phyloP scores from a whole-genome alignment of 2,113 vertebrate genomes.

The Hippoglossus stenolepis region DNA sequence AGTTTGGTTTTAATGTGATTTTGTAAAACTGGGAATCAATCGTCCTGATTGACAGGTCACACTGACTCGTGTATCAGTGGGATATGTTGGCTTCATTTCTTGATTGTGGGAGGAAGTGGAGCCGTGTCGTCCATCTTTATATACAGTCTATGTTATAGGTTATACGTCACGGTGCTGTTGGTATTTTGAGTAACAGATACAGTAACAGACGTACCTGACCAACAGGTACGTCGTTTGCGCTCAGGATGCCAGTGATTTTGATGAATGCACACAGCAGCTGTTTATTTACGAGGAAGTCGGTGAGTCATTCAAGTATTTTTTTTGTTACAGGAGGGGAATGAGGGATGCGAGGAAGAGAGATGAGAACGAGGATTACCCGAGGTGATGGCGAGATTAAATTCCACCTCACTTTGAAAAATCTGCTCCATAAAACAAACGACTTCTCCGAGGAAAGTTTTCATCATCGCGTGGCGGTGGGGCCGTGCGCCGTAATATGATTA shows the following conservation, averaged over 20 bases:
- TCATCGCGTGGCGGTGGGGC: conserved; percentile 21
- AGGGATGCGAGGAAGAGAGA: conserved; percentile 8
- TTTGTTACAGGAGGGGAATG: neutral
- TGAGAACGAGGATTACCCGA: conserved; percentile 29
- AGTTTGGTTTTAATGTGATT: too few species aligned
- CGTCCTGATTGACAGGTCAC: too few species aligned
- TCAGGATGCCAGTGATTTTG: conserved; percentile 4
- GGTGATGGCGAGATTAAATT: conserved; percentile 62
- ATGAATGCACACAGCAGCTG: neutral
- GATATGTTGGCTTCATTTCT: too few species aligned
- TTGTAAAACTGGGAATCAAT: too few species aligned
- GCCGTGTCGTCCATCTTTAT: too few species aligned
- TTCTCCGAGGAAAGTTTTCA: conserved; percentile 65
- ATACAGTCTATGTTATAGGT: neutral
- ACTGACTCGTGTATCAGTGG: too few species aligned
- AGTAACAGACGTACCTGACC: too few species aligned
- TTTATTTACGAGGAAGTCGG: neutral
- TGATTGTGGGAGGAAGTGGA: too few species aligned
- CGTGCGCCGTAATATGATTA: conserved; percentile 43
- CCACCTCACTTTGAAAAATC: conserved; percentile 44
- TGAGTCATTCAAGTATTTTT: conserved; percentile 31
- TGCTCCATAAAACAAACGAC: conserved; percentile 52
- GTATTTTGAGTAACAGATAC: too few species aligned
- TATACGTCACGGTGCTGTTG: neutral
- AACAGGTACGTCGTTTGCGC: neutral